Evolutionary conservation across 1,140 invertebrate genomes (phyloP), one percentile per base, ranked within the genome.

Genomic region (Lucilia cuprina): DNA sequence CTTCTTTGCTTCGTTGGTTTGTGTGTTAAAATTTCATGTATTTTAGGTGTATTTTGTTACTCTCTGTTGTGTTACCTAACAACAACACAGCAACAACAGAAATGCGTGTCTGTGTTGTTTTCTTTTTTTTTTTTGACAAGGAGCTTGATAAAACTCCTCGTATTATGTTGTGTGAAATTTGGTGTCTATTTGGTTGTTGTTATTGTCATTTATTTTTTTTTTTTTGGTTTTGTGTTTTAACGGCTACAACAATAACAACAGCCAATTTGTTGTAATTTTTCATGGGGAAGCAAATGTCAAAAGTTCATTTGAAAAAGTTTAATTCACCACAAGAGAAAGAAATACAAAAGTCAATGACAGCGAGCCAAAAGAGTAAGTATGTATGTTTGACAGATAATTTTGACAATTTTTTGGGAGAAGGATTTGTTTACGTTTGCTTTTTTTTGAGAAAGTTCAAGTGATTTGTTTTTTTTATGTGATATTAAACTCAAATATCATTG

Each of bases 101-200:
- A 55, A n/a, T 55, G 50, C 50, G 50, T 55, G 50, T 55, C 50
- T 55, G 50, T 55, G 50, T 55, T 41, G 41, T 41, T 41, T 5
- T 55, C 17, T 1, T 13, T 5, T 55, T 55, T 5, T 55, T 12
- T 7, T 75, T 25, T 75, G 74, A 75, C 74, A 30, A 34, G 34
- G 13, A 41, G 34, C 34, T 77, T 35, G 74, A 77, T 30, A 12
- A 8, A 74, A 74, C 65, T 19, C 19, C n/a, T 74, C 19, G 74
- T 75, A 75, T 75, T 30, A 75, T 14, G 74, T 77, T 77, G 74
- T 77, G 74, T 77, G 74, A 77, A 77, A 77, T 77, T 77, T 34
- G 34, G 13, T 77, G 74, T 77, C 34, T 77, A 9, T 74, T 75
- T 34, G 74, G 9, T 35, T 34, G 34, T 41, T 35, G 74, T 12